Evolutionary conservation across 2,797 vertebrate species (phyloP), one percentile per base, ranked within the genome.

Genomic region (Hirundo rustica): DNA sequence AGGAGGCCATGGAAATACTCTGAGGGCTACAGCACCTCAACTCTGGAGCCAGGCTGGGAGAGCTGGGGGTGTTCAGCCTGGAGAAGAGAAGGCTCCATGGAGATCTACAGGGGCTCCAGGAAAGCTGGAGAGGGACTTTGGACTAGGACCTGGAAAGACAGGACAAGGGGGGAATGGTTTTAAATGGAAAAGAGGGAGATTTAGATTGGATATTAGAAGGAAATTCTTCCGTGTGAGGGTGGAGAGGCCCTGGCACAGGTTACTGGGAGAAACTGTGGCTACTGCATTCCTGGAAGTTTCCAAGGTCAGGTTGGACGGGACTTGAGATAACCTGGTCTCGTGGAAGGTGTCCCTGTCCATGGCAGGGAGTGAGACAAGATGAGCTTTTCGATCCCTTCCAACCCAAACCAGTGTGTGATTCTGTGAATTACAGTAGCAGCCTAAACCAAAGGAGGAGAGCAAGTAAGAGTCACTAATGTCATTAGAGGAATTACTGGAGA

Each of bases 381-480:
- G 66, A 18, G 13, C 45, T 71, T 77, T 65, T 19, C 11, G 5
- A 34, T 47, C n/a, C 21, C 25, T 58, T 58, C 38, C 25, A 14
- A 15, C n/a, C 53, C 53, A 47, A 32, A 36, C 1, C 30, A 72
- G 4, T 3, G n/a, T 72, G 66, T 72, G 88, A 72, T 58, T 65
- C 60, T 72, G 73, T 84, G 84, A 57, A 25, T 70, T 38, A 47
- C 23, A 84, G 58, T 66, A 78, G 83, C 62, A 91, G 85, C 88
- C 92, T 42, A 64, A 62, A 38, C 34, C 85, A 27, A 53, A 50
- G 53, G 68, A 75, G 66, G 44, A 78, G 61, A 82, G 60, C 92
- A 40, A 93, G 89, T 85, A 93, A 95, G 95, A 97, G 89, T 92
- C 92, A 16, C 82, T 96, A 92, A 96, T 96, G 95, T 53, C 93